A percentile compares a stretch with the other conserved stretches of the same genome.
Conservation (phyloP, 1,140 invertebrate species). For the Pachypeltis micranthus region DNA sequence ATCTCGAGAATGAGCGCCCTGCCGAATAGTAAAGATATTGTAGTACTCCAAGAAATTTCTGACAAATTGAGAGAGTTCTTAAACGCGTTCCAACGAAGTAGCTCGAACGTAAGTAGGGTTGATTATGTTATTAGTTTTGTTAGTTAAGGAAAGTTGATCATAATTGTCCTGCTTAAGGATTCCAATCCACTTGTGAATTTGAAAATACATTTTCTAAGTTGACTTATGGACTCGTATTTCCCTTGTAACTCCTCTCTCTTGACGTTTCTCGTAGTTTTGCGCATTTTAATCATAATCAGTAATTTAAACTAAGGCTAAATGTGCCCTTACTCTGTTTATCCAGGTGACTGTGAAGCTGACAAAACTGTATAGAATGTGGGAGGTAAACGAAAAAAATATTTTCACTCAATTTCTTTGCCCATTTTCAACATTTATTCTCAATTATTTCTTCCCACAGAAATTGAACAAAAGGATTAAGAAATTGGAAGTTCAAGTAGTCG, state of each 20-base stretch:
- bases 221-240: too few species aligned
- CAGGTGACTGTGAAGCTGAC: not conserved
- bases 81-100: not conserved
- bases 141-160: not conserved
- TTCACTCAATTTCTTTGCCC: not conserved
- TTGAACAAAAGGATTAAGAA: not conserved
- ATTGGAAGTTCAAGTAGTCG: conserved; percentile 1
- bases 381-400: not conserved
- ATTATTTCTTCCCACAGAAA: not conserved
- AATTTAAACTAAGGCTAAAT: too few species aligned
- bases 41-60: not conserved
- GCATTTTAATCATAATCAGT: too few species aligned
- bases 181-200: not conserved
- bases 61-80: not conserved
- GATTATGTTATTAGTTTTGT: too few species aligned
- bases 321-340: too few species aligned
- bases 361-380: not conserved
- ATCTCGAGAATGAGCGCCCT: not conserved
- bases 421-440: not conserved
- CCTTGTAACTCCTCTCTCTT: too few species aligned
- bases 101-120: not conserved
- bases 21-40: not conserved
- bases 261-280: too few species aligned
- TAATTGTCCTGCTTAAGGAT: not conserved
- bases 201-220: not conserved